Evolutionary conservation across 2,888 invertebrate species (phyloP), one percentile per base, ranked within the genome.

Genomic region (Entomobrya multifasciata): DNA sequence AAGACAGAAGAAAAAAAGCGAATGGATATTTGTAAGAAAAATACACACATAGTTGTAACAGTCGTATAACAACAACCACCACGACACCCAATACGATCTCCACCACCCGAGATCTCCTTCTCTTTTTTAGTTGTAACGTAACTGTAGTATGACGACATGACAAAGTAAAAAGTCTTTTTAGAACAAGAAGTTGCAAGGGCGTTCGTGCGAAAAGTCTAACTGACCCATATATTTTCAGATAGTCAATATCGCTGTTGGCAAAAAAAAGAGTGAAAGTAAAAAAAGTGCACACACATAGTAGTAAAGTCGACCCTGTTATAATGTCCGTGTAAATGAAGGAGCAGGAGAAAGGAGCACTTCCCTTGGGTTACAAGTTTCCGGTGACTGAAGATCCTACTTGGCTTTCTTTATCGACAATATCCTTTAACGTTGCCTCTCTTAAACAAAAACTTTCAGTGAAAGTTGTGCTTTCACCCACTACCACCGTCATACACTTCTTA

Each of bases 201-300:
- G 88, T 88, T 81, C 81, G 87, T 80, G 84, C 81, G 85, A 88
- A 88, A 88, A 86, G 55, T 76, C 86, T 83, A 88, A 86, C 81
- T 86, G 83, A 86, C 86, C 88, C 83, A 88, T 86, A 86, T 88
- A 79, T 88, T 86, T 60, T 27, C 57, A 82, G 70, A 36, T 74
- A 79, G 79, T 83, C 83, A 88, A 79, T 36, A 36, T 83, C 79
- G 83, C 81, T 79, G 41, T 82, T 80, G 88, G 88, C 86, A 83
- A 72, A 76, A 70, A 52, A 62, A 22, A 67, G 27, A 44, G 25
- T 22, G 20, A 20, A 17, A 57, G 8, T 36, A 36, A 36, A 57
- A 25, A 57, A 22, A 17, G 10, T 57, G 30, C n/a, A n/a, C 25
- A 30, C 27, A 62, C 65, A 30, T 36, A 27, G 11, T 20, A 57